These are phyloP conservation scores for Eulemur macaco DNA, from an alignment of 2,113 vertebrate species.

Conservation along the genomic window DNA sequence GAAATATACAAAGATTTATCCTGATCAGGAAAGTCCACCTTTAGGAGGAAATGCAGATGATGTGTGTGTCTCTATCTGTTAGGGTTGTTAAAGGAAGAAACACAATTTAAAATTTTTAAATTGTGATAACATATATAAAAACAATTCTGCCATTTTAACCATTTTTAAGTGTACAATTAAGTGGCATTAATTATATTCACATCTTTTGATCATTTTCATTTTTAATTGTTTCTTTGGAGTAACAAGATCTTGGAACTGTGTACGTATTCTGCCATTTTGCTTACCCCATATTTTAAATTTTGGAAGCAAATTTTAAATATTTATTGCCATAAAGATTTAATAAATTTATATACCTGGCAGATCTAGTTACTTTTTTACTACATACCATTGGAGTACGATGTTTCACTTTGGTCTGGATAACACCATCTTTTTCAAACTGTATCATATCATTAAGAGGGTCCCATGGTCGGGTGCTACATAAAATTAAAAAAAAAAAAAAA, in stretches of 20 bases:
- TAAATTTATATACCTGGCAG: not conserved
- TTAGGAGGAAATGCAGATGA: not conserved
- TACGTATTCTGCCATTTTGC: not conserved
- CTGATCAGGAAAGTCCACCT: not conserved
- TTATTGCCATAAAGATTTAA: not conserved
- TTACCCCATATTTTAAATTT: not conserved
- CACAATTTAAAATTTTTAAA: not conserved
- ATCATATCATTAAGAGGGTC: conserved; percentile 98
- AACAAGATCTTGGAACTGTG: not conserved
- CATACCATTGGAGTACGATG: conserved; percentile 99
- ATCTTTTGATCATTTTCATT: conserved; percentile 30
- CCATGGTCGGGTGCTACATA: conserved; percentile 95
- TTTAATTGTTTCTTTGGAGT: not conserved
- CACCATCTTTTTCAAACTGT: conserved; percentile 98
- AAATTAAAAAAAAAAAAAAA: conserved; percentile 5
- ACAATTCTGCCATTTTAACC: not conserved
- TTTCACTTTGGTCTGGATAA: conserved; percentile 97
- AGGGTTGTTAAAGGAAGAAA: not conserved
- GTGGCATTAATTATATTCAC: not conserved
- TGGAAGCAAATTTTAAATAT: conserved; percentile 36
- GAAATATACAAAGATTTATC: not conserved
- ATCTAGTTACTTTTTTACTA: conserved; percentile 87
- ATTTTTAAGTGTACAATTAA: not conserved
- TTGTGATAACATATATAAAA: not conserved
- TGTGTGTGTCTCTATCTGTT: not conserved